Evolutionary conservation across 2,888 invertebrate species (phyloP), one percentile per base, ranked within the genome.

Genomic region (Torymus texanus): DNA sequence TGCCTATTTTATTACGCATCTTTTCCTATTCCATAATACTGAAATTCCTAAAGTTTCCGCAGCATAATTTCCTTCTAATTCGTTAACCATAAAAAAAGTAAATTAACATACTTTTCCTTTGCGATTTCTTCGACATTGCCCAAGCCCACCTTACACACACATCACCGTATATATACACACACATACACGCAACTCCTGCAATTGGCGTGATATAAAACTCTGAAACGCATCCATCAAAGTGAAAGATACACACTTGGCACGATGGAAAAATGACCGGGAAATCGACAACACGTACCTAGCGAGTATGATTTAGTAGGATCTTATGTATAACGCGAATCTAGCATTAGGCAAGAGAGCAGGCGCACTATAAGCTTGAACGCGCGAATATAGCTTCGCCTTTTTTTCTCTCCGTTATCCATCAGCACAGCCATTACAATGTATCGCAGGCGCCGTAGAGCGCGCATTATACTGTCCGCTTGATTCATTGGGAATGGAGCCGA

Each of bases 381-480:
- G 65, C 65, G 62, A 78, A 67, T 70, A 63, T 70, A 63, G 68
- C 71, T 70, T 18, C 24, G 53, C 21, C 65, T 71, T 29, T 24
- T 24, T 58, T 55, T 62, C 55, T 29, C 41, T n/a, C 12, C 14
- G 16, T 68, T 61, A 56, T 41, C 68, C 63, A 63, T 61, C 71
- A 18, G 58, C 29, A 12, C 82, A 14, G 82, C 83, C 84, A 83
- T 86, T 85, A 85, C 86, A 86, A 85, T 86, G 83, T 75, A 75
- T 55, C 56, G 50, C 41, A 41, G 41, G 41, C 41, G 41, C 41
- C 8, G 41, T 8, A 41, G 41, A 41, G 56, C 84, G 82, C 79
- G 77, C 74, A 84, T 84, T 84, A 83, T 83, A 82, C 87, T 85
- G 86, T 87, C 88, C 83, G 84, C 79, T 82, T 88, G 88, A 88